These are phyloP conservation scores for Bothrops jararaca DNA, from an alignment of 2,113 vertebrate species.

Conservation along the genomic window DNA sequence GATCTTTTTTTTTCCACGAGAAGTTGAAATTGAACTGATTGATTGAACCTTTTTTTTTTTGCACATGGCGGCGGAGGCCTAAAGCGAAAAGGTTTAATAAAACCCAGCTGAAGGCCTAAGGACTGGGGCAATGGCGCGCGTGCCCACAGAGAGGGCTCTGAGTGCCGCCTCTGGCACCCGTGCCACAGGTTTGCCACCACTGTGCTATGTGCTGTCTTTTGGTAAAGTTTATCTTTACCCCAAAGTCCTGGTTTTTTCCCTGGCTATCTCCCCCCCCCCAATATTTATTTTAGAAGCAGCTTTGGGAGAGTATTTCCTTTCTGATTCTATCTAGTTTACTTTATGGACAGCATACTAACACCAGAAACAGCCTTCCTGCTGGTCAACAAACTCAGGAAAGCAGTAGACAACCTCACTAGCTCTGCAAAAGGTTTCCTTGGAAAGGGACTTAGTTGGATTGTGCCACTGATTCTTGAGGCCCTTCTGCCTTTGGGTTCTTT, in stretches of 20 bases:
- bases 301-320: background rate
- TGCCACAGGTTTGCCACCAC: no score
- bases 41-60: no score
- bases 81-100: no score
- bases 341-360: conserved; percentile 43
- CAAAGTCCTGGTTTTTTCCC: background rate
- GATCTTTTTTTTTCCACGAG: no score
- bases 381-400: conserved; percentile 35
- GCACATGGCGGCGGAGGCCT: no score
- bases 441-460: background rate
- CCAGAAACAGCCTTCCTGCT: conserved; percentile 46
- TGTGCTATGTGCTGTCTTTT: background rate
- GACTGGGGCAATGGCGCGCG: no score
- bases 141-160: no score
- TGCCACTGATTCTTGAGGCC: background rate
- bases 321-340: conserved; percentile 20
- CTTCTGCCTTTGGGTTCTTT: background rate
- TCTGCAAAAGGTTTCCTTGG: conserved; percentile 1
- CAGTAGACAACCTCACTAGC: conserved; percentile 1
- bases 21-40: no score
- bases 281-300: conserved; percentile 23
- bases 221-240: background rate
- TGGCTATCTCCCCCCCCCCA: background rate
- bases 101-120: no score
- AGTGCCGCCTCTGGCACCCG: no score